Conservation (phyloP, 1,140 invertebrate genomes). For the Drosophila virilis region DNA sequence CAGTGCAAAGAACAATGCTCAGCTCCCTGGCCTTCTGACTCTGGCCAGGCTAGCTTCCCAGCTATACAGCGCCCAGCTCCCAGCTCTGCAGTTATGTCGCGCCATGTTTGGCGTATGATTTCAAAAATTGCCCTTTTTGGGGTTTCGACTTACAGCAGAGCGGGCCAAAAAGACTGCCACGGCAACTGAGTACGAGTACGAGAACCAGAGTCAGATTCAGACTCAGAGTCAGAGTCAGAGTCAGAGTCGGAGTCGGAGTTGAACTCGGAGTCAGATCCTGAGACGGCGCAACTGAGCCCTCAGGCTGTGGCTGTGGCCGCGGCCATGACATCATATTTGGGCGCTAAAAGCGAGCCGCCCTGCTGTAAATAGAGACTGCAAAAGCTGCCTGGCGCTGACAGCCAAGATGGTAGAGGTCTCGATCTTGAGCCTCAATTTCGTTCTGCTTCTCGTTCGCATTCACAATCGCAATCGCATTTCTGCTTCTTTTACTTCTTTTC, state of each 20-base stretch:
- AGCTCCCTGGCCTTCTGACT: conserved; percentile 12
- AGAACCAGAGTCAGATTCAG: background rate
- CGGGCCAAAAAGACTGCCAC: background rate
- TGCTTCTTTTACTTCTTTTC: conserved; percentile 1
- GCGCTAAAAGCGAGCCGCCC: conserved; percentile 80
- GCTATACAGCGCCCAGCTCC: conserved; percentile 26
- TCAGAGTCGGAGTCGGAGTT: background rate
- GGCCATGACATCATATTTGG: conserved; percentile 83
- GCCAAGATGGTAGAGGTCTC: conserved; percentile 49
- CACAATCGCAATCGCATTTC: background rate
- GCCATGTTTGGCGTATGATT: conserved; percentile 82
- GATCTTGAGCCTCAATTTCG: conserved; percentile 17
- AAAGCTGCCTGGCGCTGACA: conserved; percentile 61
- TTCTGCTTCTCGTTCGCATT: conserved; percentile 9
- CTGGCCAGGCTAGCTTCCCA: conserved; percentile 1
- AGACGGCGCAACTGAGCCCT: conserved; percentile 1
- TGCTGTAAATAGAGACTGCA: conserved; percentile 75
- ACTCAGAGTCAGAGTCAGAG: background rate
- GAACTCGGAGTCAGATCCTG: conserved; percentile 4
- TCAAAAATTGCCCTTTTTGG: conserved; percentile 83
- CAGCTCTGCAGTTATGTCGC: conserved; percentile 69
- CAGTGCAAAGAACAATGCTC: conserved; percentile 82
- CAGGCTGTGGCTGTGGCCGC: conserved; percentile 22
- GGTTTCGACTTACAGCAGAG: conserved; percentile 75
- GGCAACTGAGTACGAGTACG: background rate